phyloP scores from a whole-genome alignment of 2,888 invertebrate species.

The Synergus gifuensis region DNA sequence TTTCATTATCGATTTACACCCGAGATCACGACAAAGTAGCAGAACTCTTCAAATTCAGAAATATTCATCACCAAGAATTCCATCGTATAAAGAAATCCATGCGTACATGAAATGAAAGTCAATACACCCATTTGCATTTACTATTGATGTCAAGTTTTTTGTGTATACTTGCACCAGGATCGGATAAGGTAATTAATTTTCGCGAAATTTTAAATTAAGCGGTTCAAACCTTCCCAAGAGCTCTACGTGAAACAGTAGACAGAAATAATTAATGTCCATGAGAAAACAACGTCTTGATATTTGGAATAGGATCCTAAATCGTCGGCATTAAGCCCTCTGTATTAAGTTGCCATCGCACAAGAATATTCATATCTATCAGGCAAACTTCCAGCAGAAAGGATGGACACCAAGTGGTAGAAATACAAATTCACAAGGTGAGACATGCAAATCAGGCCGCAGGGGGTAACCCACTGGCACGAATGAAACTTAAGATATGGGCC shows the following conservation, averaged over 20 bases:
- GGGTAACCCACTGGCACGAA: slow-evolving; percentile 22
- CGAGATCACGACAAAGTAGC: not conserved
- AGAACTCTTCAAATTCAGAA: not conserved
- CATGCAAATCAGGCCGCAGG: slow-evolving; percentile 34
- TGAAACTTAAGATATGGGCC: slow-evolving; percentile 6
- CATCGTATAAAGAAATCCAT: not conserved
- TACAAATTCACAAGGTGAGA: slow-evolving; percentile 38
- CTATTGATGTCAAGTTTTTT: slow-evolving; percentile 16
- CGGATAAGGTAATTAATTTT: not conserved
- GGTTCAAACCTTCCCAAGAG: not conserved
- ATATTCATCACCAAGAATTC: not conserved
- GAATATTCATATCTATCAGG: slow-evolving; percentile 26
- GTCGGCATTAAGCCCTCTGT: slow-evolving; percentile 32
- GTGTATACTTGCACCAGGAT: not conserved
- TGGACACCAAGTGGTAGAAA: slow-evolving; percentile 13
- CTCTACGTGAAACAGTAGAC: slow-evolving; percentile 16
- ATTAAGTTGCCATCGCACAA: slow-evolving; percentile 34
- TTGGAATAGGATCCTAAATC: slow-evolving; percentile 42
- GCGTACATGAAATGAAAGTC: not conserved
- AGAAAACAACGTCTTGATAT: slow-evolving; percentile 39
- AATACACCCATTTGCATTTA: not conserved
- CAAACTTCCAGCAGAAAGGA: not conserved
- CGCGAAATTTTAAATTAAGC: not conserved
- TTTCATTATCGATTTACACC: not conserved
- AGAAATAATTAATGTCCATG: slow-evolving; percentile 29